A percentile compares a stretch with the other conserved stretches of the same genome.
Conservation (phyloP, 2,888 invertebrate genomes). For the Eupithecia inturbata region DNA sequence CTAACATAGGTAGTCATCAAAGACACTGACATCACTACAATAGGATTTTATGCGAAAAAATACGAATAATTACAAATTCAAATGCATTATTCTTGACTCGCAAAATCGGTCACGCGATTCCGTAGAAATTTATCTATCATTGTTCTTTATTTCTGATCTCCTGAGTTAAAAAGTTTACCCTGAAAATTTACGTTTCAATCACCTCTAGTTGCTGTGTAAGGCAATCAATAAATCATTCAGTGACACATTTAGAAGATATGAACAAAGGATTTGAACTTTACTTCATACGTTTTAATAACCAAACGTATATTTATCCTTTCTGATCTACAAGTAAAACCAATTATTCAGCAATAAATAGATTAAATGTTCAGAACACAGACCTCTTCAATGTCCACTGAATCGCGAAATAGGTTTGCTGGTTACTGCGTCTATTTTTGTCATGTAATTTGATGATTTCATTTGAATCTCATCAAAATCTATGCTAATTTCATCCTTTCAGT, state of each 20-base stretch:
- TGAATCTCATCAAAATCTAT: neutral
- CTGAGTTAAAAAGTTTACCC: neutral
- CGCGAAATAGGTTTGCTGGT: conserved; percentile 22
- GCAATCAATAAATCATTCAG: neutral
- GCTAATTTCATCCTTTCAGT: neutral
- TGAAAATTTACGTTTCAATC: neutral
- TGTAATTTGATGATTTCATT: conserved; percentile 19
- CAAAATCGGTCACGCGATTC: neutral
- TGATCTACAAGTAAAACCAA: neutral
- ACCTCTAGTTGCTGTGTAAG: neutral
- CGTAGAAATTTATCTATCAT: neutral
- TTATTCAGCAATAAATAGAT: neutral
- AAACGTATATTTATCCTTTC: neutral
- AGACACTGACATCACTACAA: neutral
- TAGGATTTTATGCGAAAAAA: neutral
- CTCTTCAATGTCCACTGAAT: conserved; percentile 18
- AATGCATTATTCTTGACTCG: neutral
- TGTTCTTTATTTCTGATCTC: neutral
- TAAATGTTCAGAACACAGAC: neutral
- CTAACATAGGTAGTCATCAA: neutral
- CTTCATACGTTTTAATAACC: neutral
- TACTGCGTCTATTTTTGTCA: conserved; percentile 13
- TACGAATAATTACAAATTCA: neutral
- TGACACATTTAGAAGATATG: neutral
- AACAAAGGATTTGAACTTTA: neutral